Evolutionary conservation across 2,113 vertebrate genomes (phyloP), one percentile per base, ranked within the genome.

Genomic region (Sceloporus tristichus): DNA sequence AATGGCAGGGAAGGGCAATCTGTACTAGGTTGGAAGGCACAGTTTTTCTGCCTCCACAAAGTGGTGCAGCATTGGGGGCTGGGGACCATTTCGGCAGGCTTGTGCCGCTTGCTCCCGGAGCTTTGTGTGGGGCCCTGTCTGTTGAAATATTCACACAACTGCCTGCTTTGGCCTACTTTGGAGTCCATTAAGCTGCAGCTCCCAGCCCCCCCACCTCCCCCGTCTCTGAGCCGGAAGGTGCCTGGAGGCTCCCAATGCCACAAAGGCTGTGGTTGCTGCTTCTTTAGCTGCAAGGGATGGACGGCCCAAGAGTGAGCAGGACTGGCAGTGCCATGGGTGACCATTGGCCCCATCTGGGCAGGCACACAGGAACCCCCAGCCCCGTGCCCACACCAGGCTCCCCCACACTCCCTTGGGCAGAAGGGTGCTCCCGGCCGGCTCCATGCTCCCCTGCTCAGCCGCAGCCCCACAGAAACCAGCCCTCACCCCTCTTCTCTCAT

Each of bases 91-190:
- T 65, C 48, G 14, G 73, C 40, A 48, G 74, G 27, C 19, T 16
- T n/a, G 19, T 18, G 16, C 27, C 8, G 8, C 27, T n/a, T 16
- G 42, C 56, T 9, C 27, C 10, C 7, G 42, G 25, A n/a, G 48
- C 27, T 29, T 10, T 18, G 9, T 9, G 2, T 3, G 74, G 19
- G 87, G 95, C 91, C 85, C 85, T 4, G 0, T 74, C 89, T 93
- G 94, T 79, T 94, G 93, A 95, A 94, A 92, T 92, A 94, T 94
- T 96, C 93, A 94, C 92, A 10, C 68, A 1, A 86, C 90, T 85
- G 40, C 84, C 71, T 89, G 87, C 91, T 86, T 8, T 93, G 95
- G 90, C 94, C 95, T 95, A 92, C 93, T 95, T 96, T 92, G 81
- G 90, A 86, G 88, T 84, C 92, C 94, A 93, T 94, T 95, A 94